These are phyloP conservation scores for Conchocele bisecta DNA, from an alignment of 2,888 invertebrate species.

Conservation along the genomic window DNA sequence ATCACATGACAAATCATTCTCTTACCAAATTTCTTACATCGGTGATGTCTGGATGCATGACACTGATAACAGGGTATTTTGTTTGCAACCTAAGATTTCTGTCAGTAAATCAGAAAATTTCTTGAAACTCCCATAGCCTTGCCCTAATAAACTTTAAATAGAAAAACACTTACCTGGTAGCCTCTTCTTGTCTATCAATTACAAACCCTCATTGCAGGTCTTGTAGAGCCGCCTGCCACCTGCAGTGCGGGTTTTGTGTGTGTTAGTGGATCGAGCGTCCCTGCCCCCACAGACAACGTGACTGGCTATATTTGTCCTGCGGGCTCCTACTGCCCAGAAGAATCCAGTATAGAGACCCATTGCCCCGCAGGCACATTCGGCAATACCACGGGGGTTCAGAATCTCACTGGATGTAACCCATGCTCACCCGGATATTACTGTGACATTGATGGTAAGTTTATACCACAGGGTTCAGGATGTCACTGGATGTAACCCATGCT, in stretches of 20 bases:
- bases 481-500: too few relatives aligned
- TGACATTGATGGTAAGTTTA: too few relatives aligned
- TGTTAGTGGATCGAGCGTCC: slow-evolving; percentile 67
- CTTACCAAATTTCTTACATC: too few relatives aligned
- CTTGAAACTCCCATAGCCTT: too few relatives aligned
- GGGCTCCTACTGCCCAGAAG: slow-evolving; percentile 77
- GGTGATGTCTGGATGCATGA: too few relatives aligned
- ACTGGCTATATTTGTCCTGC: slow-evolving; percentile 77
- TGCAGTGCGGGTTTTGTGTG: slow-evolving; percentile 81
- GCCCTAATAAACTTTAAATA: too few relatives aligned
- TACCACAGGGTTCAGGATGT: too few relatives aligned
- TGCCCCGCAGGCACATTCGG: slow-evolving; percentile 81
- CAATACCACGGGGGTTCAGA: slow-evolving; percentile 70
- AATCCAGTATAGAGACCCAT: slow-evolving; percentile 73
- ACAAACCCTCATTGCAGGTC: neutral
- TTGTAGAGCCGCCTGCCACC: slow-evolving; percentile 61
- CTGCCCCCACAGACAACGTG: slow-evolving; percentile 74
- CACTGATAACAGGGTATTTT: too few relatives aligned
- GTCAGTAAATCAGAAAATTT: too few relatives aligned
- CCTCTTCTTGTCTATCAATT: neutral
- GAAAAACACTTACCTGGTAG: too few relatives aligned
- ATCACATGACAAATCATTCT: too few relatives aligned
- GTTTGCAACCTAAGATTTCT: too few relatives aligned
- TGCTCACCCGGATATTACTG: slow-evolving; percentile 78
- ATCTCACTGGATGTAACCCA: slow-evolving; percentile 72